Base-by-base conservation (phyloP, 2,888 invertebrate species). In the Pantelozetes paolii region DNA sequence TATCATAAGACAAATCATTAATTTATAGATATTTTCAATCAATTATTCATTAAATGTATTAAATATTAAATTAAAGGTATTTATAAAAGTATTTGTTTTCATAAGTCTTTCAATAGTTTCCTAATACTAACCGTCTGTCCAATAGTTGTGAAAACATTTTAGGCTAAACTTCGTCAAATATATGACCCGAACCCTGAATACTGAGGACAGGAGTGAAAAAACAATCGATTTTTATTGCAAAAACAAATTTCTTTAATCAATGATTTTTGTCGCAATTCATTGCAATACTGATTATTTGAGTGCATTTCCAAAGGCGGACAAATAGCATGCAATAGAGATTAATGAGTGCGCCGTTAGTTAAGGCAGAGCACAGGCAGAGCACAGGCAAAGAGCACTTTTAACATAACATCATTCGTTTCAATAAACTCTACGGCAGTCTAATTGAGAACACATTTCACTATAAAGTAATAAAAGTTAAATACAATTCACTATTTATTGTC, bases 361-460 rank as follows among this genome's bases (percentile, higher is more conserved):
- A 36, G 36, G 5, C 36, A 36, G 36, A 6, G 57, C 28, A 6
- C 57, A 9, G 3, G 26, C 3, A 23, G 57, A 26, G n/a, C 36
- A 20, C 64, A 36, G 23, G 23, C 64, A 20, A 50, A 20, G n/a
- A 50, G 6, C 20, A 50, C 50, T 50, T 50, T 50, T 50, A 50
- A 50, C 50, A 50, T n/a, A 50, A 50, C 50, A 50, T 50, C 50
- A 50, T 50, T 50, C 50, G 50, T 50, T 50, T 50, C 50, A 50
- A 50, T 50, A 20, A 50, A 50, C 50, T 50, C 50, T 36, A 18
- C 18, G 50, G 18, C 20, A 8, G 20, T 50, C 50, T 50, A 20
- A 50, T 50, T 50, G 50, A 5, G 20, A 50, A 20, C 50, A 50
- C 50, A 50, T 50, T 50, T 50, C 50, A 50, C 50, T 50, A 50